Conservation (phyloP, 2,888 invertebrate genomes). For the Eugnorisma glareosa region DNA sequence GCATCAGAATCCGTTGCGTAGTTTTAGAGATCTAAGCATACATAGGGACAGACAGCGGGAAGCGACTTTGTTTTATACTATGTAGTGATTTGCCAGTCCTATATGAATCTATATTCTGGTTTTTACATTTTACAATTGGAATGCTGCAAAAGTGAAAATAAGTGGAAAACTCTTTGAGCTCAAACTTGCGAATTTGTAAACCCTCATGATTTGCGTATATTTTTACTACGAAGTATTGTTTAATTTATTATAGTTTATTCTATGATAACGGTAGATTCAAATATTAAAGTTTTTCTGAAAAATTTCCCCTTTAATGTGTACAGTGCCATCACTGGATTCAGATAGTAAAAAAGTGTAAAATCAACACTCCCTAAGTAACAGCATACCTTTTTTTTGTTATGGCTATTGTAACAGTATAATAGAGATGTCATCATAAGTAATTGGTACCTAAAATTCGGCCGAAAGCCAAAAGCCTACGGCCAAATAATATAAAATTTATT, state of each 20-base stretch:
- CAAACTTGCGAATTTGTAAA: neutral
- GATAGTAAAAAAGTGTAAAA: neutral
- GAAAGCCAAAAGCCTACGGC: constrained; percentile 10
- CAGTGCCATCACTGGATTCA: neutral
- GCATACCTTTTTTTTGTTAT: neutral
- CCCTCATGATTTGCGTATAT: neutral
- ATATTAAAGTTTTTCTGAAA: too few species aligned
- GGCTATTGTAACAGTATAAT: neutral
- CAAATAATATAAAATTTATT: constrained; percentile 23
- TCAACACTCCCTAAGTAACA: neutral
- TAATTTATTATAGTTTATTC: neutral
- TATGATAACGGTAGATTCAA: neutral
- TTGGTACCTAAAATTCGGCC: neutral
- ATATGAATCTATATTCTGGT: neutral
- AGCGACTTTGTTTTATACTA: too few species aligned
- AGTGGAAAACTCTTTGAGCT: neutral
- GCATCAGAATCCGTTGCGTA: too few species aligned
- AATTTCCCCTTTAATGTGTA: too few species aligned
- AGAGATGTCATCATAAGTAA: neutral
- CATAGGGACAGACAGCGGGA: too few species aligned
- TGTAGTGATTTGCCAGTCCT: too few species aligned
- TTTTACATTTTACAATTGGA: neutral
- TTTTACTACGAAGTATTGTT: neutral
- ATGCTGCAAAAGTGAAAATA: neutral
- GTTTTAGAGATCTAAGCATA: too few species aligned